A percentile compares a stretch with the other conserved stretches of the same genome.
Evolutionary conservation across 2,888 invertebrate species (phyloP).

Genomic region (Amphiduros pacificus): DNA sequence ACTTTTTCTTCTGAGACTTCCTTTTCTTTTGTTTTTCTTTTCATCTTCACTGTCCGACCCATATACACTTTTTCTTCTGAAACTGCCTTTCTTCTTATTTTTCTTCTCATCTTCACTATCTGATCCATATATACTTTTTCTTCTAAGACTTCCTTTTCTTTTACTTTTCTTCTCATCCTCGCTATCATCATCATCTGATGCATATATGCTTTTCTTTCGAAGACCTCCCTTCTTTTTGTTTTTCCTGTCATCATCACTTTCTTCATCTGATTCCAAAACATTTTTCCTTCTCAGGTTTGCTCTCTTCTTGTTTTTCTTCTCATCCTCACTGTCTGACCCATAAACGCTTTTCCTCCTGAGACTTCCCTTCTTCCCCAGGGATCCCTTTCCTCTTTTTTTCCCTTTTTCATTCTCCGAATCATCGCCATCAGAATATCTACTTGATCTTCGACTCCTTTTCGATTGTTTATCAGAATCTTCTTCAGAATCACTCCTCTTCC

Average conservation of each 20-base stretch:
- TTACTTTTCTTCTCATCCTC: background rate
- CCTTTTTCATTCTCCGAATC: background rate
- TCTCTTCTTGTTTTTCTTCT: background rate
- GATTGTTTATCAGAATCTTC: background rate
- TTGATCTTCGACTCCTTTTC: background rate
- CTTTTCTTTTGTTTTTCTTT: background rate
- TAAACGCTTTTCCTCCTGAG: background rate
- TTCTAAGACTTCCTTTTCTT: background rate
- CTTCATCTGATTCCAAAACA: no score
- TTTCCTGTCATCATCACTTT: background rate
- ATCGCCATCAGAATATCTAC: no score
- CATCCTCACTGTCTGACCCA: background rate
- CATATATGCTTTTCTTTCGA: background rate
- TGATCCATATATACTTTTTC: background rate
- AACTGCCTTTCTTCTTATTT: background rate
- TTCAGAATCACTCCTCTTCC: constrained; percentile 20
- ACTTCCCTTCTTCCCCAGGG: background rate
- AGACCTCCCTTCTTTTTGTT: background rate
- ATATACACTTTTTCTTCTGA: background rate
- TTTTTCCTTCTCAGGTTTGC: no score
- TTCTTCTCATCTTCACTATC: background rate
- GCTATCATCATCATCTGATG: background rate
- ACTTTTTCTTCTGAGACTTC: background rate
- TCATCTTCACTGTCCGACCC: constrained; percentile 6
- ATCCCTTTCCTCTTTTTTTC: background rate